Evolutionary conservation across 2,888 invertebrate species (phyloP), one percentile per base, ranked within the genome.

Genomic region (Drosophila mulleri): DNA sequence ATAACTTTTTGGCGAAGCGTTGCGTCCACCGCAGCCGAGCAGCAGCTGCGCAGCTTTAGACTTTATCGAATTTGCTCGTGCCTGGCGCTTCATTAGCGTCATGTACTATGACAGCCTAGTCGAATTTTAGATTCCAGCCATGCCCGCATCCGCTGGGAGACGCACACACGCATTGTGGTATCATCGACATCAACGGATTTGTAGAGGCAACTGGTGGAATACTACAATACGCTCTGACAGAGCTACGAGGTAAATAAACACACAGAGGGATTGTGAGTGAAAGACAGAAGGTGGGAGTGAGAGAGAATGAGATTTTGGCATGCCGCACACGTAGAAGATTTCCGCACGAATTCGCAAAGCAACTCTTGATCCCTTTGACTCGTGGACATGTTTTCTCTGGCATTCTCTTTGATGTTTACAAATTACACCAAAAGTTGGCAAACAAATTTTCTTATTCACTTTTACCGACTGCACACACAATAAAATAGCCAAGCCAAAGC

Each of bases 381-480:
- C 83, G 86, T 83, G 83, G 86, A 89, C 86, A 86, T 86, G 86
- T 88, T 85, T 89, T 80, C 88, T 74, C 80, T 74, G 74, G 78
- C 76, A 84, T 87, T 88, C 89, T 89, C 86, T 86, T 86, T 86
- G 86, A 86, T 86, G 86, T 86, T 89, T 86, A 86, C 86, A 86
- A 86, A 86, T 86, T 86, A 90, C 90, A 90, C 83, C 86, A 83
- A 88, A 86, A 86, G 80, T 86, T 86, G 89, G 78, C 90, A 86
- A 86, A 86, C 86, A 86, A 86, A 86, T 86, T 86, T 86, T 86
- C 86, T 88, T 86, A 90, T 86, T 90, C 90, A 90, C 90, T 90
- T 90, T 86, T 76, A 37, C 67, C 82, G 68, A 74, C 71, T 82
- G 80, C 79, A 84, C 83, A 85, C 82, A 79, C 78, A 87, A 83